These are phyloP conservation scores for Halocynthia roretzi DNA, from an alignment of 23 tunicate genomes.

Conservation along the genomic window DNA sequence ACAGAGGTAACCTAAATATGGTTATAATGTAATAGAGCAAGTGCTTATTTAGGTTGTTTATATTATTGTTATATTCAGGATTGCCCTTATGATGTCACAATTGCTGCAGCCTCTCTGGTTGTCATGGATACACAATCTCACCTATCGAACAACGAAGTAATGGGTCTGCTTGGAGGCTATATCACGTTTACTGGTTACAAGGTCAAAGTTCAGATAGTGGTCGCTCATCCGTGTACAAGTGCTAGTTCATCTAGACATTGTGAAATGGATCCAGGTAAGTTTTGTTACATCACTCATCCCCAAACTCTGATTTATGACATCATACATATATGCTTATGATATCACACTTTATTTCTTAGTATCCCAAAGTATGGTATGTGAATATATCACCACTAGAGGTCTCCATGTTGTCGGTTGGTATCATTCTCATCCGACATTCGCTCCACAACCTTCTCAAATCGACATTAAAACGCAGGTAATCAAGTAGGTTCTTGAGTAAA, in stretches of 20 bases:
- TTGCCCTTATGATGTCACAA: constrained; percentile 22
- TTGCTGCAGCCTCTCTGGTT: constrained; percentile 7
- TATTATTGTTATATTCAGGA: constrained; percentile 1
- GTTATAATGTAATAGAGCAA: neutral
- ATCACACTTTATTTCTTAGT: constrained; percentile 4
- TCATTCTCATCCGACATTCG: constrained; percentile 24
- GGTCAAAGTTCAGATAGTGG: constrained; percentile 20
- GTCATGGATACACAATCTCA: constrained; percentile 21
- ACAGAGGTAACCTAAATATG: neutral
- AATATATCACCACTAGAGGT: constrained; percentile 9
- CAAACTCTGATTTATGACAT: neutral
- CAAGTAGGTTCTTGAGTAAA: neutral
- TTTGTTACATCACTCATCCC: neutral
- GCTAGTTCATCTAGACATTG: constrained; percentile 23
- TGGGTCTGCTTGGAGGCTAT: constrained; percentile 30
- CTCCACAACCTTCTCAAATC: constrained; percentile 11
- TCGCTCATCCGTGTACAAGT: constrained; percentile 25
- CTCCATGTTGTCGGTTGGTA: constrained; percentile 20
- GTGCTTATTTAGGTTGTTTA: neutral
- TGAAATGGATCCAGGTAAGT: constrained; percentile 22
- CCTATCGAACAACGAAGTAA: constrained; percentile 16
- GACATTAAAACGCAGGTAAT: constrained; percentile 22
- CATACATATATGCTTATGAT: no score
- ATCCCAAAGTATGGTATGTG: neutral
- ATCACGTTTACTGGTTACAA: neutral